These are phyloP conservation scores for Prochilodus magdalenae DNA, from an alignment of 2,113 vertebrate species.

Conservation along the genomic window DNA sequence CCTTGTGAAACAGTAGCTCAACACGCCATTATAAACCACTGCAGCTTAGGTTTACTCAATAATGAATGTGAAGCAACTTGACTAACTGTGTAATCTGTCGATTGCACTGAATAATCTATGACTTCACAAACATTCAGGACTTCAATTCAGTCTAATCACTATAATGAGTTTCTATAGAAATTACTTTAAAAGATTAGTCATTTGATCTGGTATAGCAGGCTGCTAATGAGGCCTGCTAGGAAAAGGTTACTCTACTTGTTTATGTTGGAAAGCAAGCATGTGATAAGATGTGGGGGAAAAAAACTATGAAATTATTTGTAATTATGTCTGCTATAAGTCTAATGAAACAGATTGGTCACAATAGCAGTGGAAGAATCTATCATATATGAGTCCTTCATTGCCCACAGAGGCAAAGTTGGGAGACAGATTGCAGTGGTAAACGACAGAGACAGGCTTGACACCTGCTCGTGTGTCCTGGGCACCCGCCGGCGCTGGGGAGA, in stretches of 20 bases:
- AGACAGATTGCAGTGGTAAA: constrained; percentile 60
- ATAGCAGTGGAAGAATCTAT: constrained; percentile 41
- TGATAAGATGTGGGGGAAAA: constrained; percentile 35
- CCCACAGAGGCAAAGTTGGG: constrained; percentile 53
- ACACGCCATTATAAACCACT: neutral
- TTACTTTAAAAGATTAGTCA: constrained; percentile 35
- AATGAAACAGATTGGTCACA: constrained; percentile 56
- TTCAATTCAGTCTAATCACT: constrained; percentile 24
- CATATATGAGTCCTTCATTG: constrained; percentile 52
- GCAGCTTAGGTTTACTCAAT: neutral
- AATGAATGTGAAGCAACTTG: neutral
- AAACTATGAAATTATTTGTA: constrained; percentile 51
- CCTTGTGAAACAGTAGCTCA: neutral
- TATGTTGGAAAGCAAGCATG: constrained; percentile 36
- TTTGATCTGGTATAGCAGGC: constrained; percentile 30
- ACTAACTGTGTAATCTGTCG: neutral
- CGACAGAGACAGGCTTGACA: constrained; percentile 58
- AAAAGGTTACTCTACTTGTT: constrained; percentile 47
- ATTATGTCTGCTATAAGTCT: constrained; percentile 59
- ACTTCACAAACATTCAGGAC: neutral
- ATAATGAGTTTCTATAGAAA: constrained; percentile 19
- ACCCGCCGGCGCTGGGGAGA: constrained; percentile 32
- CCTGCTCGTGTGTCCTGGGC: constrained; percentile 46
- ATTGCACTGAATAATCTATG: constrained; percentile 9
- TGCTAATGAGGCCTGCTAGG: constrained; percentile 37